phyloP scores from a whole-genome alignment of 2,113 vertebrate species.

The Chrysemys picta region DNA sequence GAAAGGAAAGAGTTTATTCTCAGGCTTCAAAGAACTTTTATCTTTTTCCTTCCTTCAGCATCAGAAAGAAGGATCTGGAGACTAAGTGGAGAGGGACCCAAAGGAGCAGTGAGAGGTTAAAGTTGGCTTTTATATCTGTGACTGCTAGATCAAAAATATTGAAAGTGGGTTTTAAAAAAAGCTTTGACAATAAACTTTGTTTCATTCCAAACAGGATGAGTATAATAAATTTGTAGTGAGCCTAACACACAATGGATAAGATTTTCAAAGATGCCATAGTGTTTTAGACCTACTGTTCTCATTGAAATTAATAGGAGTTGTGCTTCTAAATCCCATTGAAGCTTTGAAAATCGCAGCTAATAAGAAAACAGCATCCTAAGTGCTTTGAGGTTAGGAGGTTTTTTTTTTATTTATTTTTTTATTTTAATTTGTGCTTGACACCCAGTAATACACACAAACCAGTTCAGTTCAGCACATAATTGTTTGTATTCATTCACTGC shows the following conservation, averaged over 20 bases:
- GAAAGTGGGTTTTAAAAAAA: not conserved
- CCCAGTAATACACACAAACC: not conserved
- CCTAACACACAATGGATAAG: not conserved
- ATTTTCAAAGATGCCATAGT: not conserved
- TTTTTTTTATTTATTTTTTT: not conserved
- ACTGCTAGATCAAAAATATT: not conserved
- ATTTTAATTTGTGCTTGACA: not conserved
- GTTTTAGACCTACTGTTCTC: not conserved
- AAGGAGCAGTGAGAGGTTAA: not conserved
- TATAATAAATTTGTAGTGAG: not conserved
- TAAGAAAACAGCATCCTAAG: not conserved
- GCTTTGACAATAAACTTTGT: not conserved
- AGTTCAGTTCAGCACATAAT: rapidly evolving
- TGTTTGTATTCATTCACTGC: not conserved
- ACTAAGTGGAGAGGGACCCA: not conserved
- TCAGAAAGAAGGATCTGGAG: not conserved
- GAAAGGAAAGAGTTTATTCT: not conserved
- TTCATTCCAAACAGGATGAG: not conserved
- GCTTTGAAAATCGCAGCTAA: not conserved
- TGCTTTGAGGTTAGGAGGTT: not conserved
- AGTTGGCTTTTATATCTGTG: not conserved
- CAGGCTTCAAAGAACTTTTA: not conserved
- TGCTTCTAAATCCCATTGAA: not conserved
- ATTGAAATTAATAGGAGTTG: not conserved
- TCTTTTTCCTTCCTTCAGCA: not conserved